phyloP scores from a whole-genome alignment of 2,888 invertebrate genomes.

The Acrobasis repandana region DNA sequence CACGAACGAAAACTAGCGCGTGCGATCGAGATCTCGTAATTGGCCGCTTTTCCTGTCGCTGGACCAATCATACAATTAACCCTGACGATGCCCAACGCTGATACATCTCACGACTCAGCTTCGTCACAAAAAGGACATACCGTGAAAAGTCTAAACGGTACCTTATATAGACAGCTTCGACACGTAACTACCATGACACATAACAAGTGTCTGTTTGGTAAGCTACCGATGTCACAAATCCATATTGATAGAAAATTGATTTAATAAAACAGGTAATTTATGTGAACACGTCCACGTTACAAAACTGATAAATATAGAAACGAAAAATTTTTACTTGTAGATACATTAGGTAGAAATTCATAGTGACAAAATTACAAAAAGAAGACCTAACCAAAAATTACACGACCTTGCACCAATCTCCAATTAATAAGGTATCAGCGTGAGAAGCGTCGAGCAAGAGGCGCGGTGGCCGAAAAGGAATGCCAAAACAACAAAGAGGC shows the following conservation, averaged over 20 bases:
- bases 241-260: too few species aligned
- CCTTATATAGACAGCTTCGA: not conserved
- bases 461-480: conserved; percentile 51
- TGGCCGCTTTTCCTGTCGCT: conserved; percentile 67
- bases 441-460: conserved; percentile 51
- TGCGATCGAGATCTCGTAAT: conserved; percentile 59
- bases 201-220: too few species aligned
- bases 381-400: too few species aligned
- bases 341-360: too few species aligned
- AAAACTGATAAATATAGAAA: too few species aligned
- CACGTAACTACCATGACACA: not conserved
- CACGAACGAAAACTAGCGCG: conserved; percentile 46
- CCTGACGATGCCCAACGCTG: not conserved
- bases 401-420: too few species aligned
- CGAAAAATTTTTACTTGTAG: too few species aligned
- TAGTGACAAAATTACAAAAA: too few species aligned
- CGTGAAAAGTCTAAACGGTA: not conserved
- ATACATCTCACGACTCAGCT: not conserved
- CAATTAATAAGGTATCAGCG: conserved; percentile 23
- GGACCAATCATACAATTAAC: conserved; percentile 41
- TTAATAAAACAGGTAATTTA: too few species aligned
- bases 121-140: not conserved
- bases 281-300: too few species aligned
- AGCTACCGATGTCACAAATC: too few species aligned
- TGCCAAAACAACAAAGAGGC: conserved; percentile 48